Evolutionary conservation across 2,888 invertebrate genomes (phyloP), one percentile per base, ranked within the genome.

Genomic region (Chymomyza procnemis): DNA sequence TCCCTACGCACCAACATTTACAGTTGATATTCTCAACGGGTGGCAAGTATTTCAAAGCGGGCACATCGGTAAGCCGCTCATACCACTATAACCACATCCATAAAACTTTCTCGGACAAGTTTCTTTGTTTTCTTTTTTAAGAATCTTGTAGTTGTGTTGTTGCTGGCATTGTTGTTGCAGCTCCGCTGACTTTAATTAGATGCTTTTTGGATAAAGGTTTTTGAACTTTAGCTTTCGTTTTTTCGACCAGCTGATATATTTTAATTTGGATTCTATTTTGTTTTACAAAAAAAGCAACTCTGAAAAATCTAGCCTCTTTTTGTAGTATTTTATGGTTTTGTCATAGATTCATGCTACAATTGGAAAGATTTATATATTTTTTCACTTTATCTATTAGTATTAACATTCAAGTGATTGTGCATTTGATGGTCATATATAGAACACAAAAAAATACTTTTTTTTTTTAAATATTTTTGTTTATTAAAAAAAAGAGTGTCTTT

Each of bases 221-320:
- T 69, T 66, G 69, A 81, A 75, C 70, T 69, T 71, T 63, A 75
- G 79, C 81, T 80, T 80, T 80, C 79, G 81, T 80, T 80, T 80
- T 75, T 67, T 71, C 62, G 63, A 60, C 66, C 79, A 78, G 78
- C 78, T 78, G 78, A 78, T 70, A 61, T 21, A 59, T n/a, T 48
- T 63, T 22, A 46, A 71, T 66, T 63, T 65, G 55, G 55, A 16
- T 54, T 56, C 57, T 66, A 67, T 22, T n/a, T 50, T 47, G 14
- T 18, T 50, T n/a, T 50, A 50, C 48, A 18, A 50, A n/a, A n/a
- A n/a, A n/a, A n/a, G n/a, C n/a, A n/a, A n/a, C n/a, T n/a, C n/a
- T n/a, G n/a, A n/a, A n/a, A n/a, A n/a, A n/a, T n/a, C n/a, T n/a
- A n/a, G n/a, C n/a, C n/a, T n/a, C n/a, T n/a, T n/a, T n/a, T n/a